Evolutionary conservation across 1,140 invertebrate genomes (phyloP), one percentile per base, ranked within the genome.

Genomic region (Bathynomus jamesi): DNA sequence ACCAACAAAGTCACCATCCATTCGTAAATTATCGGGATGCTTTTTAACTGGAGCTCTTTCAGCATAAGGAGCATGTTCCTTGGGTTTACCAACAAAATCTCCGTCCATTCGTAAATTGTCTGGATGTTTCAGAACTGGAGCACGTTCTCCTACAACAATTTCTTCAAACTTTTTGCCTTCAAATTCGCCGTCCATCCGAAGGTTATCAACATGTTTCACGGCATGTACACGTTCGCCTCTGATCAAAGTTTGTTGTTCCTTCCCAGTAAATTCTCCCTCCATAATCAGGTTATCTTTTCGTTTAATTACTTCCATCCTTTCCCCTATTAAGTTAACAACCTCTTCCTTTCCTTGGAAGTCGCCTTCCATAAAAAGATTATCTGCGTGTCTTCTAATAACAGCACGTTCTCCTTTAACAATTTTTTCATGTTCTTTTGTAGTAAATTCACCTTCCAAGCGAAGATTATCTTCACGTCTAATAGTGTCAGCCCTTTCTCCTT

Each of bases 261-360:
- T 74, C 0, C 61, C 67, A 28, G 68, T n/a, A 71, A 90, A 78
- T 84, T 89, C 86, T 4, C 86, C 87, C 79, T 87, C 85, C 32
- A 83, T 82, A 74, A 81, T 81, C 0, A 89, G 79, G 77, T 88
- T 88, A 74, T 88, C 86, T 40, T 82, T 74, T 10, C 75, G 81
- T 74, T 77, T 84, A 21, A 81, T 68, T 4, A 28, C 40, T 4
- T 81, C 70, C 17, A 66, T 25, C 21, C 70, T 74, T 31, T 70
- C 46, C 25, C 69, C 21, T 64, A 31, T 24, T 11, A 28, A 25
- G 21, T 28, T 53, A 25, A 13, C 24, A 3, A 29, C 61, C 24
- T 3, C 7, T 21, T 81, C 53, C 81, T 81, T 72, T 76, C 72
- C 40, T 75, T 29, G 30, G 79, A 79, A 31, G 80, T 78, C 73